A percentile compares a stretch with the other conserved stretches of the same genome.
Conservation (phyloP, 2,888 invertebrate genomes). For the Unio delphinus region DNA sequence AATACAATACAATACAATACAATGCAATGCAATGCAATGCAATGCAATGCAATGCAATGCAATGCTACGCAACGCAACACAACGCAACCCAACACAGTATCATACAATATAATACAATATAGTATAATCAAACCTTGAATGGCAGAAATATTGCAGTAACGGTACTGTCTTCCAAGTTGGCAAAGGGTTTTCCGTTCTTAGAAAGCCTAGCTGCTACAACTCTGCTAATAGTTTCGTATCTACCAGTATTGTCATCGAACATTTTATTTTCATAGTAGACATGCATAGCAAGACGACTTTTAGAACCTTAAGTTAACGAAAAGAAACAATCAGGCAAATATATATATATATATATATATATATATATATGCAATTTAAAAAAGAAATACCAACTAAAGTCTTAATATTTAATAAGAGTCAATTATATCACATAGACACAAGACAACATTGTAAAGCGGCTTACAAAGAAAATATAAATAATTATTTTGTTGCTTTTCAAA, state of each 20-base stretch:
- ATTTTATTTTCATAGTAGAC: slow-evolving; percentile 33
- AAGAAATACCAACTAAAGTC: background rate
- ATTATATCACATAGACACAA: background rate
- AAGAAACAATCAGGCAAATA: background rate
- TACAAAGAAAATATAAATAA: too few relatives aligned
- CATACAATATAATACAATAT: too few relatives aligned
- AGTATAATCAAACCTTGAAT: slow-evolving; percentile 20
- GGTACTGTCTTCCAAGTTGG: slow-evolving; percentile 24
- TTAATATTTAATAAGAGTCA: background rate
- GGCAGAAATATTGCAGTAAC: slow-evolving; percentile 44
- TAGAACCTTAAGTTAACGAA: slow-evolving; percentile 5
- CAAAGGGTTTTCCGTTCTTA: slow-evolving; percentile 19
- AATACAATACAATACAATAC: too few relatives aligned
- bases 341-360: too few relatives aligned
- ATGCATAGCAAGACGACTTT: slow-evolving; percentile 17
- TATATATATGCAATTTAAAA: background rate
- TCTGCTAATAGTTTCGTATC: slow-evolving; percentile 33
- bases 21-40: too few relatives aligned
- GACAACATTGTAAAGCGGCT: background rate
- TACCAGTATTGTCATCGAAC: slow-evolving; percentile 14
- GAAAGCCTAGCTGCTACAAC: slow-evolving; percentile 34
- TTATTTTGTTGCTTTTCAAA: too few relatives aligned
- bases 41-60: too few relatives aligned
- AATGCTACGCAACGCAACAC: background rate
- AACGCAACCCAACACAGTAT: too few relatives aligned